These are phyloP conservation scores for Mesorhabditis belari DNA, from an alignment of 2,888 invertebrate genomes.

Conservation along the genomic window DNA sequence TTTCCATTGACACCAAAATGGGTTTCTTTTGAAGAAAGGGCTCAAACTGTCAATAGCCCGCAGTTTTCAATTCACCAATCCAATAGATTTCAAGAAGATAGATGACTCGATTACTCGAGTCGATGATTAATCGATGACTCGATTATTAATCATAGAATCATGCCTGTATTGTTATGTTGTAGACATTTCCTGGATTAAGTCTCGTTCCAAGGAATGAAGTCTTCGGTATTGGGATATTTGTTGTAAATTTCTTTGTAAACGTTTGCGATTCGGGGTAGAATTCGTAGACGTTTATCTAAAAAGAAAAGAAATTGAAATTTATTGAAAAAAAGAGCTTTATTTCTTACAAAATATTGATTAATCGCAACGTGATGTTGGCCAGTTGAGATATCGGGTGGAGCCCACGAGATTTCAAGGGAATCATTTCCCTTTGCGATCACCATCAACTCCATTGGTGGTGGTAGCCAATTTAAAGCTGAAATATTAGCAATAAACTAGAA, in stretches of 20 bases:
- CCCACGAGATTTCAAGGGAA: constrained; percentile 31
- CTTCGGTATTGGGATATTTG: constrained; percentile 27
- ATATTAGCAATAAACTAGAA: neutral
- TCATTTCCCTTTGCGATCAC: constrained; percentile 24
- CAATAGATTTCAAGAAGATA: neutral
- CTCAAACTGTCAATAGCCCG: no score
- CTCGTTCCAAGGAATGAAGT: constrained; percentile 18
- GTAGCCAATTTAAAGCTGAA: constrained; percentile 34
- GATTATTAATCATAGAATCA: neutral
- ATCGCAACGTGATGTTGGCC: constrained; percentile 27
- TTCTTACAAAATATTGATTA: constrained; percentile 31
- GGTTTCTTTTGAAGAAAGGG: no score
- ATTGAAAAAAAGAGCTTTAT: neutral
- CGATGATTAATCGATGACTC: no score
- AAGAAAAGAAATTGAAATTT: neutral
- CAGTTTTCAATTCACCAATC: no score
- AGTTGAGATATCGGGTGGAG: constrained; percentile 24
- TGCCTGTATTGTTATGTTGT: constrained; percentile 36
- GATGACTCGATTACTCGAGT: no score
- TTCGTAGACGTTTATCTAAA: constrained; percentile 33
- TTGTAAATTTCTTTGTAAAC: constrained; percentile 15
- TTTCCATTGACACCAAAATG: no score
- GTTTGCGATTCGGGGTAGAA: constrained; percentile 4
- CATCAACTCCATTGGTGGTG: constrained; percentile 30
- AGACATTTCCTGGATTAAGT: constrained; percentile 24